A percentile compares a stretch with the other conserved stretches of the same genome.
These are phyloP conservation scores for Drosophila eohydei DNA, from an alignment of 2,888 invertebrate species.

Conservation along the genomic window DNA sequence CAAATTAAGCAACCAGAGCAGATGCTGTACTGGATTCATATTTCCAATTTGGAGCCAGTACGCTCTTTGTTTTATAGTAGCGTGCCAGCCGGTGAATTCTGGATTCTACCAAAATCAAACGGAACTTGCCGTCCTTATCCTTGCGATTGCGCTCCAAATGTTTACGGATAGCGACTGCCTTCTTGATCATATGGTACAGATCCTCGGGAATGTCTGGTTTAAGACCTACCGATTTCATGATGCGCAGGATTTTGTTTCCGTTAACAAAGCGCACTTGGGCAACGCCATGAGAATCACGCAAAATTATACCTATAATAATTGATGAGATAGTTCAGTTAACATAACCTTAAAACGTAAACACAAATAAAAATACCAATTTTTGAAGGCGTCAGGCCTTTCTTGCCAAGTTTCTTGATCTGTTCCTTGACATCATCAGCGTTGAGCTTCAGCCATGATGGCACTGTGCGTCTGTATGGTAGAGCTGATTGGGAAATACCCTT, in stretches of 20 bases:
- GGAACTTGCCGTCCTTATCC: slow-evolving; percentile 99
- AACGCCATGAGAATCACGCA: slow-evolving; percentile 99
- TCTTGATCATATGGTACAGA: slow-evolving; percentile 99
- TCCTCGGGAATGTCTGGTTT: slow-evolving; percentile 99
- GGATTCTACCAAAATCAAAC: slow-evolving; percentile 99
- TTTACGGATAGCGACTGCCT: slow-evolving; percentile 99
- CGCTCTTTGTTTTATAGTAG: slow-evolving; percentile 98
- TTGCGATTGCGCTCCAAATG: slow-evolving; percentile 99
- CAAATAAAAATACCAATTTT: slow-evolving; percentile 93
- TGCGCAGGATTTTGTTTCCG: slow-evolving; percentile 99
- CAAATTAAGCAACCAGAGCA: slow-evolving; percentile 90
- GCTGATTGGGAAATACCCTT: slow-evolving; percentile 99
- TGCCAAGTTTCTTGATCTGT: slow-evolving; percentile 98
- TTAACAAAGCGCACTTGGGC: slow-evolving; percentile 99
- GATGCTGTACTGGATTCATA: slow-evolving; percentile 99
- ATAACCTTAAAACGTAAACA: slow-evolving; percentile 52
- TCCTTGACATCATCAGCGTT: slow-evolving; percentile 99
- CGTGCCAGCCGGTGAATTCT: slow-evolving; percentile 99
- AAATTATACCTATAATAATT: slow-evolving; percentile 92
- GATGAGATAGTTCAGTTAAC: slow-evolving; percentile 14
- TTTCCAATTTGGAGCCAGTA: slow-evolving; percentile 99
- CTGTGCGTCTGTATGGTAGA: slow-evolving; percentile 98
- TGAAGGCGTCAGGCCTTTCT: slow-evolving; percentile 99
- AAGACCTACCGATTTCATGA: slow-evolving; percentile 98
- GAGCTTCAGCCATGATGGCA: slow-evolving; percentile 99